Evolutionary conservation across 2,888 invertebrate species (phyloP).

Genomic region (Ischnus inquisitorius): DNA sequence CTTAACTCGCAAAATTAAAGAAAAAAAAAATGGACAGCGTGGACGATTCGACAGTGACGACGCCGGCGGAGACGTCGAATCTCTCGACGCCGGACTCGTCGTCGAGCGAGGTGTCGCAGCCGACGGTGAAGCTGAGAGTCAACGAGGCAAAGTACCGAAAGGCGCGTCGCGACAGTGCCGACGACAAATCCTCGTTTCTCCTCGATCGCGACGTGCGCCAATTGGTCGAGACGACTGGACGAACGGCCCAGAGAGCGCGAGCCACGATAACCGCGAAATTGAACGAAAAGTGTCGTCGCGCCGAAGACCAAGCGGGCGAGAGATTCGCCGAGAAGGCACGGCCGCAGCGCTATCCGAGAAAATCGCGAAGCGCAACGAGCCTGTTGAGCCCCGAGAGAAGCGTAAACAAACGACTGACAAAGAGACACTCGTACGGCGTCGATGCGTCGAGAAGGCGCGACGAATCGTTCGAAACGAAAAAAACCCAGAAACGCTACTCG

Average conservation of each 20-base stretch:
- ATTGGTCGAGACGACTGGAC: slow-evolving; percentile 80
- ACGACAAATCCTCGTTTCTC: slow-evolving; percentile 78
- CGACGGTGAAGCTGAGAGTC: slow-evolving; percentile 69
- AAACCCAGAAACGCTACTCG: slow-evolving; percentile 76
- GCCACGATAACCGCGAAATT: slow-evolving; percentile 79
- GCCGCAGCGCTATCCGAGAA: slow-evolving; percentile 72
- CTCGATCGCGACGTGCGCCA: slow-evolving; percentile 80
- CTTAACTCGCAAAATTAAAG: slow-evolving; percentile 49
- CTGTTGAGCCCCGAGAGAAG: slow-evolving; percentile 66
- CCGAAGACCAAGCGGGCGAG: background rate
- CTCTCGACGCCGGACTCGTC: slow-evolving; percentile 74
- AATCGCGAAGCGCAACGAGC: slow-evolving; percentile 78
- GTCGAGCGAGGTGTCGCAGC: slow-evolving; percentile 67
- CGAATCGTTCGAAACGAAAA: slow-evolving; percentile 39
- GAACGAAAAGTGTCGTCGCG: slow-evolving; percentile 76
- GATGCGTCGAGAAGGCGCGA: slow-evolving; percentile 60
- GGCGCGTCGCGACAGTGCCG: slow-evolving; percentile 64
- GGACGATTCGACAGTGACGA: slow-evolving; percentile 71
- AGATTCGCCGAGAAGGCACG: slow-evolving; percentile 29
- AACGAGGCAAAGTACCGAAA: slow-evolving; percentile 59
- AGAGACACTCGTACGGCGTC: slow-evolving; percentile 73
- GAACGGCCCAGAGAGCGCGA: slow-evolving; percentile 81
- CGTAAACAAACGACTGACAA: slow-evolving; percentile 61
- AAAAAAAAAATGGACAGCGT: slow-evolving; percentile 76
- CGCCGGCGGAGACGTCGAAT: slow-evolving; percentile 70